Percentiles rank a stretch among this genome's conserved stretches.
These are phyloP conservation scores for Bugulina stolonifera DNA, from an alignment of 2,888 invertebrate genomes.

Conservation along the genomic window DNA sequence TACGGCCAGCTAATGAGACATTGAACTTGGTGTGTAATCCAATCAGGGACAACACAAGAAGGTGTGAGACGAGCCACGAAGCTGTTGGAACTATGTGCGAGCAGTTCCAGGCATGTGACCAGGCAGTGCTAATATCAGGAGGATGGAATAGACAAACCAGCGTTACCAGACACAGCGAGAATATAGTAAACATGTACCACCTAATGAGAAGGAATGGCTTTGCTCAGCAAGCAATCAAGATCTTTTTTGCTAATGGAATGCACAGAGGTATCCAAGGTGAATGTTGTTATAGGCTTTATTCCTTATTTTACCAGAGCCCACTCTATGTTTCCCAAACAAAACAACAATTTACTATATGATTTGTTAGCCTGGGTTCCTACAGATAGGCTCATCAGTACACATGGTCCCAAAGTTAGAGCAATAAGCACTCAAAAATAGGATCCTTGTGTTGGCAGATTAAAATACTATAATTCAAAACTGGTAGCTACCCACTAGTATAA, in stretches of 20 bases:
- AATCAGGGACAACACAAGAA: conserved; percentile 53
- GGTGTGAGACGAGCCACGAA: conserved; percentile 53
- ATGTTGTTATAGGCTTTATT: conserved; percentile 27
- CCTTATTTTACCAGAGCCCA: not conserved
- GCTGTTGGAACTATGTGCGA: conserved; percentile 52
- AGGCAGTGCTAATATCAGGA: conserved; percentile 56
- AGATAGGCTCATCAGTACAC: too few species aligned
- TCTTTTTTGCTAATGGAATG: conserved; percentile 56
- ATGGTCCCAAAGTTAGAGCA: too few species aligned
- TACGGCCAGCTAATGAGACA: conserved; percentile 53
- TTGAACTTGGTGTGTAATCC: conserved; percentile 53
- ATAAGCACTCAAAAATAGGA: not conserved
- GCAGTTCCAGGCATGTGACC: conserved; percentile 56
- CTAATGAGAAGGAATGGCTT: conserved; percentile 55
- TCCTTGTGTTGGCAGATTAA: not conserved
- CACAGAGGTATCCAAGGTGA: conserved; percentile 43
- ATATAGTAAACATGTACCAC: conserved; percentile 49
- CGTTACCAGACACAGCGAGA: conserved; percentile 45
- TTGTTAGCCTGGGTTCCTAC: too few species aligned
- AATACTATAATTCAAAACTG: not conserved
- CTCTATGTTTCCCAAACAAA: too few species aligned
- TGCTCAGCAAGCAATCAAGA: conserved; percentile 54
- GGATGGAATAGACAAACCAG: conserved; percentile 56
- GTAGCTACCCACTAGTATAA: not conserved
- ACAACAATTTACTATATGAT: too few species aligned